phyloP scores from a whole-genome alignment of 2,113 vertebrate species.

The Pachypanchax playfairii region DNA sequence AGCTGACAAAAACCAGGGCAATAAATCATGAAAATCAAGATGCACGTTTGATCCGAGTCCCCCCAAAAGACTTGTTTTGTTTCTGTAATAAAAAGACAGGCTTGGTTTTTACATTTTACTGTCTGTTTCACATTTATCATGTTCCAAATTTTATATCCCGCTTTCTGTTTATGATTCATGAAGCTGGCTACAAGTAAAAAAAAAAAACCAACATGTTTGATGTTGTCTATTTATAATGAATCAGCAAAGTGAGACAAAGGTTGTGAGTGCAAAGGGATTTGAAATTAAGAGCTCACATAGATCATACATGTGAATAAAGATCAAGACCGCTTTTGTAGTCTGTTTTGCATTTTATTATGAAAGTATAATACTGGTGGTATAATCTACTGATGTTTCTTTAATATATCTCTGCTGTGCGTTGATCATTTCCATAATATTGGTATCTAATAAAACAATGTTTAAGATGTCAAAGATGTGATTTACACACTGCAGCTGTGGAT shows the following conservation, averaged over 20 bases:
- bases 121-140: slow-evolving; percentile 5
- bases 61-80: neutral
- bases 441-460: too few relatives aligned
- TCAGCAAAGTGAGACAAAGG: neutral
- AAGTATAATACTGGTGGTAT: neutral
- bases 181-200: slow-evolving; percentile 11
- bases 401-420: too few relatives aligned
- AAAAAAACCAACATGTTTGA: slow-evolving; percentile 3
- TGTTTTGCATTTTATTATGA: neutral
- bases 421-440: too few relatives aligned
- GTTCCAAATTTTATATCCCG: neutral
- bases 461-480: too few relatives aligned
- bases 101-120: neutral
- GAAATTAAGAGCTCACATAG: neutral
- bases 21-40: neutral
- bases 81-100: neutral
- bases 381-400: neutral
- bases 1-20: neutral
- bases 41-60: neutral
- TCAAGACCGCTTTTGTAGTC: neutral
- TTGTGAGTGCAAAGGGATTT: neutral
- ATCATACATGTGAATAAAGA: neutral
- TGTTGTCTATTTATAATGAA: slow-evolving; percentile 15
- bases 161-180: slow-evolving; percentile 35
- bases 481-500: too few relatives aligned